These are phyloP conservation scores for Melinaea marsaeus DNA, from an alignment of 2,888 invertebrate species.

Conservation along the genomic window DNA sequence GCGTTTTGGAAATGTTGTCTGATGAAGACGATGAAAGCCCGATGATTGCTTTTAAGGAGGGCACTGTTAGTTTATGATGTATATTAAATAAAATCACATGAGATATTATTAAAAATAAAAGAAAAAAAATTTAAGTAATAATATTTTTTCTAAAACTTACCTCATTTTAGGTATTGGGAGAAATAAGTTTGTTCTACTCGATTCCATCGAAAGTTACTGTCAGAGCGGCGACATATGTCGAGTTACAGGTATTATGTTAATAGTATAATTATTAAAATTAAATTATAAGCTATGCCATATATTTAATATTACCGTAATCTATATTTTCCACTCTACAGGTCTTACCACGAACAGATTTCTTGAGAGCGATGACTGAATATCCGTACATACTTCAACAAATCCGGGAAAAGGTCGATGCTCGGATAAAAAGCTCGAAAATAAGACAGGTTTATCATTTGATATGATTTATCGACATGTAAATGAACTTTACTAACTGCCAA, in stretches of 20 bases:
- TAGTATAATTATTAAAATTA: no score
- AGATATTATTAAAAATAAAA: no score
- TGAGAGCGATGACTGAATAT: constrained; percentile 61
- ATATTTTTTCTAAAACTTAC: constrained; percentile 6
- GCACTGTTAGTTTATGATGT: constrained; percentile 57
- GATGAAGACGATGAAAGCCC: constrained; percentile 77
- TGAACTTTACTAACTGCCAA: not conserved
- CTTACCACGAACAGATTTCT: constrained; percentile 62
- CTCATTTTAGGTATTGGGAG: constrained; percentile 60
- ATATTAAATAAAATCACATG: no score
- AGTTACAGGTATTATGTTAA: constrained; percentile 53
- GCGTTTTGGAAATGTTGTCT: constrained; percentile 71
- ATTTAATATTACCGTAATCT: not conserved
- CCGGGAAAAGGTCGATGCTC: constrained; percentile 44
- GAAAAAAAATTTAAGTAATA: no score
- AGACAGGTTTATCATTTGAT: constrained; percentile 48
- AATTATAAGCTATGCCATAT: not conserved
- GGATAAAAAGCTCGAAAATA: constrained; percentile 43
- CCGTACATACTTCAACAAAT: constrained; percentile 49
- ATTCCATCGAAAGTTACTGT: constrained; percentile 71
- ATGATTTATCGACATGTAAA: constrained; percentile 3
- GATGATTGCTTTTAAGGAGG: constrained; percentile 69
- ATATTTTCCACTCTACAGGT: constrained; percentile 42
- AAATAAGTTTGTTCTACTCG: constrained; percentile 67
- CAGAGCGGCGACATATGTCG: constrained; percentile 71